Conservation (phyloP, 2,888 invertebrate species). For the Urechis unicinctus region DNA sequence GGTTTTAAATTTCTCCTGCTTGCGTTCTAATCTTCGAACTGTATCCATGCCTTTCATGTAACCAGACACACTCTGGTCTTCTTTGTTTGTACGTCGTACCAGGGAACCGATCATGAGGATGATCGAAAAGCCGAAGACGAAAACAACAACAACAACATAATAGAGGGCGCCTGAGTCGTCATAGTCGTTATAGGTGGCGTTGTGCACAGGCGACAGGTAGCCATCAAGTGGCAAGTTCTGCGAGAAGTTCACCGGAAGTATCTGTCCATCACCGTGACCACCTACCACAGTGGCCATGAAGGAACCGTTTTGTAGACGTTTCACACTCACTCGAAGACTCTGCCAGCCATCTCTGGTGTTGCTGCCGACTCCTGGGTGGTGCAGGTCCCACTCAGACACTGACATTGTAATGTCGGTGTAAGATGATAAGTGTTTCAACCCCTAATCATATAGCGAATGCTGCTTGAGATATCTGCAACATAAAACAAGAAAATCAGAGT, state of each 20-base stretch:
- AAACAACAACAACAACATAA: slow-evolving; percentile 43
- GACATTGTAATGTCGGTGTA: too few species aligned
- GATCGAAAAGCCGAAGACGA: slow-evolving; percentile 44
- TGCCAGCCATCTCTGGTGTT: too few species aligned
- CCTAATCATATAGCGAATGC: too few species aligned
- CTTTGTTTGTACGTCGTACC: slow-evolving; percentile 35
- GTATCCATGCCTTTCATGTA: slow-evolving; percentile 44
- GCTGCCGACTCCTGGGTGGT: too few species aligned
- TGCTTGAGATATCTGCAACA: too few species aligned
- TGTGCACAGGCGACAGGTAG: too few species aligned
- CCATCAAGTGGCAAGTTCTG: not conserved
- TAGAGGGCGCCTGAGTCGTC: slow-evolving; percentile 43
- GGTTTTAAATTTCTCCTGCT: slow-evolving; percentile 27
- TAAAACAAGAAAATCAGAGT: too few species aligned
- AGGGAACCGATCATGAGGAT: slow-evolving; percentile 48
- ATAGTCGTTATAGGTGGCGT: slow-evolving; percentile 5
- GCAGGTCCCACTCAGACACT: too few species aligned
- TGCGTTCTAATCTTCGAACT: slow-evolving; percentile 33
- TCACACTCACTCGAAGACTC: not conserved
- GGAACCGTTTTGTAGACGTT: slow-evolving; percentile 2
- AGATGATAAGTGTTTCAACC: too few species aligned
- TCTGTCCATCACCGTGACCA: not conserved
- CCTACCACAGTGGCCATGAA: slow-evolving; percentile 3
- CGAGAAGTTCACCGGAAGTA: not conserved
- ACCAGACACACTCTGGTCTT: slow-evolving; percentile 36